A percentile compares a stretch with the other conserved stretches of the same genome.
These are phyloP conservation scores for Drosophila mayaguana DNA, from an alignment of 2,888 invertebrate genomes.

Conservation along the genomic window DNA sequence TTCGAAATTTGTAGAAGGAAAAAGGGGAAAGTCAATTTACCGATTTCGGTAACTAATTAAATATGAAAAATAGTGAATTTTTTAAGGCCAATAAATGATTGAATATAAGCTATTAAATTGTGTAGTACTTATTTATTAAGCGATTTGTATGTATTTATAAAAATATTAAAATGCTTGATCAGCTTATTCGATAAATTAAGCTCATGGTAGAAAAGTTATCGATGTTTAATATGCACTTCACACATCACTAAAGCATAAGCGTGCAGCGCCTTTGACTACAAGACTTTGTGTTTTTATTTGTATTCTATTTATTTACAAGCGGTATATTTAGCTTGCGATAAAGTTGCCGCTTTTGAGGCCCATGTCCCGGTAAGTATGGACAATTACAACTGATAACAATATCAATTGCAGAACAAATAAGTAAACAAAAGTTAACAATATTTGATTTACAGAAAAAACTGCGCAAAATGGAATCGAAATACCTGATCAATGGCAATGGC, in stretches of 20 bases:
- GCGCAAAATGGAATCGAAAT: slow-evolving; percentile 54
- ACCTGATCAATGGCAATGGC: slow-evolving; percentile 36
- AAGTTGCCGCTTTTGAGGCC: slow-evolving; percentile 11
- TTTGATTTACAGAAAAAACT: slow-evolving; percentile 26
- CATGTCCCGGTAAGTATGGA: slow-evolving; percentile 36
- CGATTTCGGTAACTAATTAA: not conserved
- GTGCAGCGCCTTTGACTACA: slow-evolving; percentile 16
- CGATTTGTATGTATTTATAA: not conserved
- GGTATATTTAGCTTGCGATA: slow-evolving; percentile 38
- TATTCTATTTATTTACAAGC: slow-evolving; percentile 14
- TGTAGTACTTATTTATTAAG: not conserved
- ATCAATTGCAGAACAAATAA: slow-evolving; percentile 24
- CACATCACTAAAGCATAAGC: slow-evolving; percentile 30
- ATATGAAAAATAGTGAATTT: not conserved
- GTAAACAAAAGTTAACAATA: slow-evolving; percentile 15
- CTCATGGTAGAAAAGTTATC: not conserved
- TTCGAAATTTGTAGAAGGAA: not conserved
- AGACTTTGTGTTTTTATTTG: slow-evolving; percentile 8
- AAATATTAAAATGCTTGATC: not conserved
- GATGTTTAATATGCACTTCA: not conserved
- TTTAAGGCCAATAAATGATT: not conserved
- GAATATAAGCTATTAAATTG: not conserved
- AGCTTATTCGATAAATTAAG: slow-evolving; percentile 2
- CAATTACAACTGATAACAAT: slow-evolving; percentile 7
- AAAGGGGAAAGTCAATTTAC: not conserved